Conservation (phyloP, 1,140 invertebrate species). For the Ladona fulva region DNA sequence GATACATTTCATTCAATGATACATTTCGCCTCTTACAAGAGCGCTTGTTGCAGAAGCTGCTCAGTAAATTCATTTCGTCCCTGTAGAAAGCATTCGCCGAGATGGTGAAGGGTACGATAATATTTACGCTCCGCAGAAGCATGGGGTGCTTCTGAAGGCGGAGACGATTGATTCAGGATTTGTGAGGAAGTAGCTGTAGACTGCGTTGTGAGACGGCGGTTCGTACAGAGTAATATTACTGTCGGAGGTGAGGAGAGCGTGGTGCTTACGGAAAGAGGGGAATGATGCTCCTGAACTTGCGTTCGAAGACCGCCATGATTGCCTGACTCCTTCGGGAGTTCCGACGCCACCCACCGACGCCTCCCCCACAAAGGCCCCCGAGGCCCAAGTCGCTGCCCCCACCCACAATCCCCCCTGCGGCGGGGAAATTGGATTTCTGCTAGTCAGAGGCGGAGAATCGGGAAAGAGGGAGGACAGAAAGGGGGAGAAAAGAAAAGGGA, state of each 20-base stretch:
- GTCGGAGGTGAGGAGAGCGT: background rate
- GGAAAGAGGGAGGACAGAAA: background rate
- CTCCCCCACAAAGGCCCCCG: background rate
- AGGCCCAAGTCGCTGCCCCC: background rate
- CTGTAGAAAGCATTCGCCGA: too few species aligned
- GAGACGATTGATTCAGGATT: too few species aligned
- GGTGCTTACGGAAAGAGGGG: background rate
- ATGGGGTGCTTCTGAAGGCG: too few species aligned
- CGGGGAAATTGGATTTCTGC: constrained; percentile 7
- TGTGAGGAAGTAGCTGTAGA: too few species aligned
- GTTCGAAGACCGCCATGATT: background rate
- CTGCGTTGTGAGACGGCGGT: too few species aligned
- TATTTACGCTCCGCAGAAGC: too few species aligned
- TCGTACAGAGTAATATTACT: too few species aligned
- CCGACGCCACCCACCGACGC: background rate
- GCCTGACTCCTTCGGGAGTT: background rate
- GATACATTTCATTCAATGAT: too few species aligned
- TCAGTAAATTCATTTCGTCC: too few species aligned
- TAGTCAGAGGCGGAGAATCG: background rate
- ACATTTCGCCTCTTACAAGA: too few species aligned
- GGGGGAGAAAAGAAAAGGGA: background rate
- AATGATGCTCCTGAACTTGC: background rate
- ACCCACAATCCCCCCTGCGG: background rate
- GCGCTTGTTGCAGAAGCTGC: too few species aligned
- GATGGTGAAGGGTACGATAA: too few species aligned